Evolutionary conservation across 2,113 vertebrate species (phyloP).

Genomic region (Xiphophorus hellerii): DNA sequence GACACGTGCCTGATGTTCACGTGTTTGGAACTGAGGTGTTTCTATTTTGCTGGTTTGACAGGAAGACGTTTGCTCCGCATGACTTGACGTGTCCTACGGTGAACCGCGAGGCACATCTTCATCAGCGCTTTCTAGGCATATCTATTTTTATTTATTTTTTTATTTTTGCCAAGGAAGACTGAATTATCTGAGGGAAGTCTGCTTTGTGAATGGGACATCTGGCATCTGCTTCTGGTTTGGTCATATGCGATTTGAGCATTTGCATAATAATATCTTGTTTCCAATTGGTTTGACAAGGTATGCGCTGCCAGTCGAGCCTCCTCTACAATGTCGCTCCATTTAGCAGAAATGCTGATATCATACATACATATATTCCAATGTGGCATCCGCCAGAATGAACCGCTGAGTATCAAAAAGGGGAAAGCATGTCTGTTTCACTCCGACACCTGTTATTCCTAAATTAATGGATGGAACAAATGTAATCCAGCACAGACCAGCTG

Average conservation of each 20-base stretch:
- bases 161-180: not conserved
- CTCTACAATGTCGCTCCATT: slow-evolving; percentile 14
- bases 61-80: not conserved
- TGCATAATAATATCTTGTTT: slow-evolving; percentile 33
- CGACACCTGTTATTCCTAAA: too few relatives aligned
- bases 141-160: not conserved
- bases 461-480: too few relatives aligned
- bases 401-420: too few relatives aligned
- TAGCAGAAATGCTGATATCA: not conserved
- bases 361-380: too few relatives aligned
- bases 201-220: not conserved
- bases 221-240: slow-evolving; percentile 9
- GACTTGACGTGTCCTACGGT: not conserved
- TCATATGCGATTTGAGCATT: slow-evolving; percentile 19
- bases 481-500: too few relatives aligned
- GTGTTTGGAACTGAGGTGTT: not conserved
- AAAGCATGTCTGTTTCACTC: too few relatives aligned
- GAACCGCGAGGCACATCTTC: not conserved
- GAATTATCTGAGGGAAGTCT: not conserved
- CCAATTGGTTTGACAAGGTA: slow-evolving; percentile 23
- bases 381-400: too few relatives aligned
- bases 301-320: not conserved
- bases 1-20: not conserved
- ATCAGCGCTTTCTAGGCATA: not conserved
- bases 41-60: not conserved